phyloP scores from a whole-genome alignment of 2,888 invertebrate species.

The Minunthozetes semirufus region DNA sequence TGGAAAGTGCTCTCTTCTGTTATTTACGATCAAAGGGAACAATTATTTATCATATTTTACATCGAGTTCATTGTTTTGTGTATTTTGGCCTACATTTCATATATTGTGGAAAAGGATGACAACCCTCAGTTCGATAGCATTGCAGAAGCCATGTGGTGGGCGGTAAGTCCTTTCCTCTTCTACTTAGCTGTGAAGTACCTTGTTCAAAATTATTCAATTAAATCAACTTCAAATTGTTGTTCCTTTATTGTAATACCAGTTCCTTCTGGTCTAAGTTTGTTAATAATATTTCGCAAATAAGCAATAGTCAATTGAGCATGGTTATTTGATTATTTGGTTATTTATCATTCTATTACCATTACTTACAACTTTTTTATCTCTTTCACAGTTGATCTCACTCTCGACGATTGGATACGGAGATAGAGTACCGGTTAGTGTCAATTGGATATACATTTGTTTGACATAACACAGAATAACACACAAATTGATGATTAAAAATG shows the following conservation, averaged over 20 bases:
- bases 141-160: conserved; percentile 36
- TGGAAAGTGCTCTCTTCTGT: conserved; percentile 33
- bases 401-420: conserved; percentile 36
- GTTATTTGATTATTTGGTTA: not conserved
- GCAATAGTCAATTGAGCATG: not conserved
- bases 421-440: conserved; percentile 34
- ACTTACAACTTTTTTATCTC: not conserved
- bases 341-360: not conserved
- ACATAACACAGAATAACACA: not conserved
- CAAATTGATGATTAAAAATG: not conserved
- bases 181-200: not conserved
- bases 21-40: conserved; percentile 35
- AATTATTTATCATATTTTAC: conserved; percentile 33
- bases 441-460: not conserved
- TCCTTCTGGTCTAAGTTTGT: too few relatives aligned
- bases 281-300: too few relatives aligned
- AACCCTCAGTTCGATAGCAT: conserved; percentile 33
- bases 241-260: too few relatives aligned
- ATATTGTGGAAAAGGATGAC: conserved; percentile 32
- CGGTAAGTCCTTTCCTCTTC: conserved; percentile 4
- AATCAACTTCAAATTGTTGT: too few relatives aligned
- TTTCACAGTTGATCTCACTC: conserved; percentile 29
- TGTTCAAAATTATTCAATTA: not conserved
- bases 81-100: conserved; percentile 30
- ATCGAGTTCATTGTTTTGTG: conserved; percentile 31